Evolutionary conservation across 1,140 invertebrate species (phyloP).

Genomic region (Pinna nobilis): DNA sequence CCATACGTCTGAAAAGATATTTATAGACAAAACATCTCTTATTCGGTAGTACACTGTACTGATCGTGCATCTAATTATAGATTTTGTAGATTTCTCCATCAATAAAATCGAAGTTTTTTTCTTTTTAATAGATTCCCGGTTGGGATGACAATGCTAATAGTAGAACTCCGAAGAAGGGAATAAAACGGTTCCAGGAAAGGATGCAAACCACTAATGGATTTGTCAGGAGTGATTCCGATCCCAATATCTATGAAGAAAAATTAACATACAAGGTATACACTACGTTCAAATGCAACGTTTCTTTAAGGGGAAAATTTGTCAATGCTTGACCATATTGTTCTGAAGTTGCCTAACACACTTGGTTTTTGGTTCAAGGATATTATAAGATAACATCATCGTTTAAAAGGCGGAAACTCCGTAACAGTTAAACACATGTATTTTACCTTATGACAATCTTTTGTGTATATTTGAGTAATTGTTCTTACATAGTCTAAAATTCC

Average conservation of each 20-base stretch:
- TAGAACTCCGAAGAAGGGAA: slow-evolving; percentile 45
- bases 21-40: no score
- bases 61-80: neutral
- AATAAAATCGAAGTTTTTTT: neutral
- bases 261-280: slow-evolving; percentile 62
- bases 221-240: slow-evolving; percentile 64
- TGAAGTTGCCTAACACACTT: no score
- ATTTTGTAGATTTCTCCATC: neutral
- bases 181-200: slow-evolving; percentile 63
- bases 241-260: slow-evolving; percentile 56
- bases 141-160: slow-evolving; percentile 45
- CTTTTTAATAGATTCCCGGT: slow-evolving; percentile 7
- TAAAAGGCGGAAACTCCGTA: neutral
- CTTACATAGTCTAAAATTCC: no score
- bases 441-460: no score
- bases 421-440: no score
- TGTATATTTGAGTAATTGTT: no score
- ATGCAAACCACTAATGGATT: slow-evolving; percentile 65
- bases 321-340: no score
- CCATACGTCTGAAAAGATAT: no score
- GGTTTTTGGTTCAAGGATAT: no score
- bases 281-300: neutral
- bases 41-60: no score
- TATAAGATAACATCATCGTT: neutral
- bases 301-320: no score